phyloP scores from a whole-genome alignment of 2,888 invertebrate genomes.

The Phortica okadai region DNA sequence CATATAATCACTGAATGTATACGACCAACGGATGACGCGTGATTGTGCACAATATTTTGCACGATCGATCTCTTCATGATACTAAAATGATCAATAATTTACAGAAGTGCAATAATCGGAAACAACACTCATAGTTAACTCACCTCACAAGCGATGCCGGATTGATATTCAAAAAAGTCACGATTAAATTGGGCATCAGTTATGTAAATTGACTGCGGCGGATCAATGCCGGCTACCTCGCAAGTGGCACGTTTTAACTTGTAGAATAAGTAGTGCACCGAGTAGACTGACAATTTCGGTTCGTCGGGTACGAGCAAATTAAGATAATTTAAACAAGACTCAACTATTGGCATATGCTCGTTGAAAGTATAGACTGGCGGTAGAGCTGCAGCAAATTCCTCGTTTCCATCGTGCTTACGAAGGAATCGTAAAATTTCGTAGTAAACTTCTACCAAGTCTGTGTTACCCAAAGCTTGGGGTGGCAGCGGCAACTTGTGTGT shows the following conservation, averaged over 20 bases:
- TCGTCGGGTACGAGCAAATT: conserved; percentile 52
- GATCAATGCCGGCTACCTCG: conserved; percentile 59
- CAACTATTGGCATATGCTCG: conserved; percentile 66
- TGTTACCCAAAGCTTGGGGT: conserved; percentile 72
- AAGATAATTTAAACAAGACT: conserved; percentile 68
- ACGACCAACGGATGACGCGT: conserved; percentile 76
- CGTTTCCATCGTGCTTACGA: conserved; percentile 40
- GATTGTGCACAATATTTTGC: conserved; percentile 76
- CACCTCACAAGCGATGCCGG: conserved; percentile 73
- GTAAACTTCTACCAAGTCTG: conserved; percentile 72
- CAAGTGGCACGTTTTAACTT: conserved; percentile 67
- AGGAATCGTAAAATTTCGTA: conserved; percentile 75
- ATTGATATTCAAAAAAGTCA: conserved; percentile 69
- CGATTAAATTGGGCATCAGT: conserved; percentile 66
- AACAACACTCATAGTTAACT: conserved; percentile 42
- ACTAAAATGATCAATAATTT: conserved; percentile 62
- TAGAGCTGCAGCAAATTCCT: conserved; percentile 43
- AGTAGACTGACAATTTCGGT: conserved; percentile 57
- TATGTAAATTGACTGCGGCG: conserved; percentile 55
- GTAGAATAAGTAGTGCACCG: conserved; percentile 70
- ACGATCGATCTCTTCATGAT: conserved; percentile 74
- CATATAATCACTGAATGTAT: conserved; percentile 77
- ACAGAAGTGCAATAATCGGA: conserved; percentile 13
- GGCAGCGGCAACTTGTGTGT: conserved; percentile 77
- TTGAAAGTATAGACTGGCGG: conserved; percentile 77